Conservation (phyloP, 2,113 vertebrate genomes). For the Numida meleagris region DNA sequence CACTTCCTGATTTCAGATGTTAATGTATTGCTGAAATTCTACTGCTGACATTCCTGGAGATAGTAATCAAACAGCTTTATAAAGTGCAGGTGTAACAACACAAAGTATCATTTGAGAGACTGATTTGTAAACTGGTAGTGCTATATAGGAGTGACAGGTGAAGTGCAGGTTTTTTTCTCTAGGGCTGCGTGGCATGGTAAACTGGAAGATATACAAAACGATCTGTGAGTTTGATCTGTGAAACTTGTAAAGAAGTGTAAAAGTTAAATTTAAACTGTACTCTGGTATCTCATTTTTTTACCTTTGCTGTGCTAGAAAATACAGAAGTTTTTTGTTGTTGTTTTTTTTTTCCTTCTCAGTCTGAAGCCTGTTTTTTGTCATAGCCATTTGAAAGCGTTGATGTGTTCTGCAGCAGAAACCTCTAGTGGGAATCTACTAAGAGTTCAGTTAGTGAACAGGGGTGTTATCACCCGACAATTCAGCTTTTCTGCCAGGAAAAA, state of each 20-base stretch:
- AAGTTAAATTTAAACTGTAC: background rate
- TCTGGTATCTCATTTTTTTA: background rate
- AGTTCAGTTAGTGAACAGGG: background rate
- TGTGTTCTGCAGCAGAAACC: background rate
- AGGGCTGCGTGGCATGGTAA: background rate
- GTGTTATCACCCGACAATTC: background rate
- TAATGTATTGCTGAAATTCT: background rate
- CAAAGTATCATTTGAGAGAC: slow-evolving; percentile 6
- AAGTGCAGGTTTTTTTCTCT: background rate
- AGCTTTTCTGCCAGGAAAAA: background rate
- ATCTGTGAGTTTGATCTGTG: background rate
- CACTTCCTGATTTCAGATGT: slow-evolving; percentile 44
- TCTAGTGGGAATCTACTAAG: background rate
- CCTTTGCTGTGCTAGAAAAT: background rate
- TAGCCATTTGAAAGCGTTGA: background rate
- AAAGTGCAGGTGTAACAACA: background rate
- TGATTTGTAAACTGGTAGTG: background rate
- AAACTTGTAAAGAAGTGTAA: background rate
- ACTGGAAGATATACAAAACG: background rate
- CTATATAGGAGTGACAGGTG: background rate
- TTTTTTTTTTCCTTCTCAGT: background rate
- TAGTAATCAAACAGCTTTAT: background rate
- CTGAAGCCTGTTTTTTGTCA: background rate
- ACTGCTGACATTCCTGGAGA: background rate
- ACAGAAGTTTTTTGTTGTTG: background rate